Evolutionary conservation across 2,797 vertebrate genomes (phyloP).

Genomic region (Myoxocephalus aenaeus): DNA sequence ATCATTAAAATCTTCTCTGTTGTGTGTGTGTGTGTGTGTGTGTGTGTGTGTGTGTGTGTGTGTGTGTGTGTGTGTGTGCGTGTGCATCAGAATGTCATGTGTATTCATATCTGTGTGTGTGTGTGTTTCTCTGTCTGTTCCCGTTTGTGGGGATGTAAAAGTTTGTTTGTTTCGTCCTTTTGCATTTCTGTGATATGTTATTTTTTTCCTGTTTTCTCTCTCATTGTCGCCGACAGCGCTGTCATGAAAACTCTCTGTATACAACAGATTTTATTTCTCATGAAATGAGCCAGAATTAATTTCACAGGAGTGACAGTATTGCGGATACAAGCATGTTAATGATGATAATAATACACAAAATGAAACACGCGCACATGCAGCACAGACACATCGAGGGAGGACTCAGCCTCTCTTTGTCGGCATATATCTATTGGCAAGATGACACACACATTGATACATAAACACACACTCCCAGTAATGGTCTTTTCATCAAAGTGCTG

Average conservation of each 20-base stretch:
- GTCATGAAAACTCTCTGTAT: slow-evolving; percentile 22
- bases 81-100: slow-evolving; percentile 19
- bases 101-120: slow-evolving; percentile 18
- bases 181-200: slow-evolving; percentile 33
- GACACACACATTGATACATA: slow-evolving; percentile 5
- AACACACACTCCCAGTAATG: slow-evolving; percentile 37
- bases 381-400: slow-evolving; percentile 23
- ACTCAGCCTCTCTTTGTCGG: slow-evolving; percentile 43
- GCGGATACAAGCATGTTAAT: neutral
- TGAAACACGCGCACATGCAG: slow-evolving; percentile 15
- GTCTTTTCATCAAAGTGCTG: slow-evolving; percentile 59
- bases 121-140: slow-evolving; percentile 18
- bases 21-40: slow-evolving; percentile 33
- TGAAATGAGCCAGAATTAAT: slow-evolving; percentile 36
- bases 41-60: slow-evolving; percentile 10
- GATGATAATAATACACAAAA: slow-evolving; percentile 20
- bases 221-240: slow-evolving; percentile 4
- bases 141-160: slow-evolving; percentile 14
- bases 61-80: slow-evolving; percentile 31
- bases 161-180: slow-evolving; percentile 2
- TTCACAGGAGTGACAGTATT: slow-evolving; percentile 18
- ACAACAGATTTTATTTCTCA: slow-evolving; percentile 18
- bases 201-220: slow-evolving; percentile 14
- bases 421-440: slow-evolving; percentile 28
- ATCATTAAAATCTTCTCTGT: slow-evolving; percentile 70